Evolutionary conservation across 2,113 vertebrate genomes (phyloP), one percentile per base, ranked within the genome.

Genomic region (Tympanuchus pallidicinctus): DNA sequence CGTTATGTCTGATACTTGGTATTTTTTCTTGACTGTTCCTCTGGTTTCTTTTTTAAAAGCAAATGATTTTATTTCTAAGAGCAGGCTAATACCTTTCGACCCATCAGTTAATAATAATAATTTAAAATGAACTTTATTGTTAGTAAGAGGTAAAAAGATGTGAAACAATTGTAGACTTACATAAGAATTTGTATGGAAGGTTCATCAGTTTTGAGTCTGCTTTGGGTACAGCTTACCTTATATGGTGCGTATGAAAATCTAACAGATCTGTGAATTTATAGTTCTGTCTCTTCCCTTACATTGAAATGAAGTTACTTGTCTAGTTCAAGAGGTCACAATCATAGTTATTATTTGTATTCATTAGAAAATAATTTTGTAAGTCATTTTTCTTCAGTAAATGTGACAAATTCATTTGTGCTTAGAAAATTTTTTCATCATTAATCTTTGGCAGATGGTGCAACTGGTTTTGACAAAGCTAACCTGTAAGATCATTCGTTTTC

Each of bases 381-480:
- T 76, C 5, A 43, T 82, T 94, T 92, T 95, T 94, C 79, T 72
- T 76, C 45, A 82, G 32, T 59, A 73, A 90, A 78, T 61, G 32
- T 84, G 82, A 88, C 59, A 87, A 85, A 93, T 80, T 86, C 1
- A 86, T 82, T 92, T 88, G 13, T n/a, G 28, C 56, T 71, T 94
- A 82, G 75, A 89, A 90, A 82, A 90, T 22, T 73, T 86, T 86
- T 63, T 76, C 22, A n/a, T 63, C 86, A 84, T 81, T 96, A 95
- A 95, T 97, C 57, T 96, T 67, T 70, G 75, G 82, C 80, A 95
- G 95, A 89, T 67, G 80, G 70, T 90, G 87, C 89, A 95, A 97
- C 86, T 64, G 82, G 64, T 90, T 96, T 95, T 96, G 94, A 72
- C 88, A 94, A 89, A 86, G 88, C 52, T 88, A 92, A 67, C 85